A percentile compares a stretch with the other conserved stretches of the same genome.
phyloP scores from a whole-genome alignment of 1,140 invertebrate genomes.

The Samia ricini region DNA sequence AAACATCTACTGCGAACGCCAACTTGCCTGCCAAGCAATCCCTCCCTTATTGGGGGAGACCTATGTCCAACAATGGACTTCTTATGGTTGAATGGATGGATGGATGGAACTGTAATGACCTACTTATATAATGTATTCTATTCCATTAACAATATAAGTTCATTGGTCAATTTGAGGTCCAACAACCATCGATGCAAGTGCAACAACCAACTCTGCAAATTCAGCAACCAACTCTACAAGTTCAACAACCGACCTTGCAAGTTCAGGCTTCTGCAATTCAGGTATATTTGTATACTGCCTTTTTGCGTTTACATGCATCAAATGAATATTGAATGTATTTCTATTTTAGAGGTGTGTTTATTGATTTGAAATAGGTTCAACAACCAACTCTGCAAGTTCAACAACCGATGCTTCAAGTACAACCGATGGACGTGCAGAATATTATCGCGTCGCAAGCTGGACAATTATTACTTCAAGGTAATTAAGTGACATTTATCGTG shows the following conservation, averaged over 20 bases:
- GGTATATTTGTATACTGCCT: slow-evolving; percentile 20
- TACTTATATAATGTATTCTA: no score
- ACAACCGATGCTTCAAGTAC: slow-evolving; percentile 64
- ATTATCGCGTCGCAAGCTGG: slow-evolving; percentile 63
- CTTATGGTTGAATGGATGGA: no score
- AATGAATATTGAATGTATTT: no score
- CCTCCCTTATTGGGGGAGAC: no score
- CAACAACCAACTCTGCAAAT: slow-evolving; percentile 21
- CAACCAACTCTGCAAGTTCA: slow-evolving; percentile 44
- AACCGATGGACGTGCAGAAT: slow-evolving; percentile 67
- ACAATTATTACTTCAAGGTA: slow-evolving; percentile 72
- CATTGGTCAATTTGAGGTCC: slow-evolving; percentile 30
- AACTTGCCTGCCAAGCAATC: no score
- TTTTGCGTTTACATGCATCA: no score
- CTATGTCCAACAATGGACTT: no score
- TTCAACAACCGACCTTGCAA: slow-evolving; percentile 23
- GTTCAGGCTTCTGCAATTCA: slow-evolving; percentile 30
- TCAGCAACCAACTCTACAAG: slow-evolving; percentile 36
- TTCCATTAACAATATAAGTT: no score
- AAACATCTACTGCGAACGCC: no score
- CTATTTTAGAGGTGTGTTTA: not conserved
- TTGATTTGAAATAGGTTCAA: slow-evolving; percentile 28
- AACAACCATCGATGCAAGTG: slow-evolving; percentile 39
- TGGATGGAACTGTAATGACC: no score
- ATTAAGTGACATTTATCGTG: slow-evolving; percentile 6